A percentile compares a stretch with the other conserved stretches of the same genome.
These are phyloP conservation scores for Amphilophus citrinellus DNA, from an alignment of 2,113 vertebrate genomes.

Conservation along the genomic window DNA sequence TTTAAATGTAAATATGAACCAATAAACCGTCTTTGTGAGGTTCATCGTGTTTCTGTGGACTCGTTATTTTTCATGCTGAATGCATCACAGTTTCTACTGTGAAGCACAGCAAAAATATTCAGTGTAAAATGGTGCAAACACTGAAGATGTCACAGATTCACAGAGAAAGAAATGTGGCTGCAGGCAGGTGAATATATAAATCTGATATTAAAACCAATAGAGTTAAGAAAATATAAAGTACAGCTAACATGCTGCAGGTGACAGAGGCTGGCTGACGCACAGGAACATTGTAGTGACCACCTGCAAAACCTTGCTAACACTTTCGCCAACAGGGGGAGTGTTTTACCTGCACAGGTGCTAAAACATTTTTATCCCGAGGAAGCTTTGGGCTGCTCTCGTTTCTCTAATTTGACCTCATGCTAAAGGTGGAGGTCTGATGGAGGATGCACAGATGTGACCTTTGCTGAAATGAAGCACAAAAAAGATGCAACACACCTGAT, in stretches of 20 bases:
- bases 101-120: background rate
- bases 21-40: background rate
- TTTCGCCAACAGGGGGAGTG: background rate
- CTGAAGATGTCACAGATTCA: too few species aligned
- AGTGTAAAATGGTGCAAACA: too few species aligned
- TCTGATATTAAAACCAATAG: accelerated
- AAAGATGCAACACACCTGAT: too few species aligned
- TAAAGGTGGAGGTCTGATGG: background rate
- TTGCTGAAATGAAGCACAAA: too few species aligned
- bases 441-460: background rate
- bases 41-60: background rate
- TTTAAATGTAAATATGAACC: background rate
- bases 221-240: background rate
- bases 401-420: background rate
- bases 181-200: too few species aligned
- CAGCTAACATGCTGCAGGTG: background rate
- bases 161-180: background rate
- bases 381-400: too few species aligned
- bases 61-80: background rate
- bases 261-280: accelerated
- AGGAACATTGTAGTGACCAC: background rate
- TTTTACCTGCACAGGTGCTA: background rate
- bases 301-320: background rate
- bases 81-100: background rate
- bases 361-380: background rate